Base-by-base conservation (phyloP, 1,140 invertebrate species). In the Drosophila kikkawai region DNA sequence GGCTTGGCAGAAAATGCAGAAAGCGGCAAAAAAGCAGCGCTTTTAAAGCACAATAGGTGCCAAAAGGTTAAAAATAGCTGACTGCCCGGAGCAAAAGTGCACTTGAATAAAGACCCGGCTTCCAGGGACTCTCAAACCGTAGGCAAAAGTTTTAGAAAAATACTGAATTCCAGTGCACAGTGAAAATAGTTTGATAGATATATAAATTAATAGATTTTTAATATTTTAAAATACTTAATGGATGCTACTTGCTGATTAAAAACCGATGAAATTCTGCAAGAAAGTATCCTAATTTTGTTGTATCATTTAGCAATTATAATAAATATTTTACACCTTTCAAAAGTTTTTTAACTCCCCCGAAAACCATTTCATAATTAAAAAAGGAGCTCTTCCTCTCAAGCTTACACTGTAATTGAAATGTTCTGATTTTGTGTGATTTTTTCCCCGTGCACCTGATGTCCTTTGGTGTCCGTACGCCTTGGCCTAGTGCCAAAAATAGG, bases 21-120 rank as follows among this genome's bases (percentile, higher is more conserved):
- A 39, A 56, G 50, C 29, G 51, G 22, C 63, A 51, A 80, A 45
- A 47, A 51, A 29, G 61, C 56, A 69, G 60, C 56, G 63, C 64
- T 74, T 67, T 73, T 58, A 79, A 64, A 79, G 70, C 59, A 88
- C 85, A 87, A 87, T 78, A 79, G 73, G 53, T 80, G 84, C 84
- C 81, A 81, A 88, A 81, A 78, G 73, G 77, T 80, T 80, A 77
- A 80, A 78, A 84, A 84, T 65, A 53, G 77, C 75, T 77, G 81
- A 68, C 61, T 71, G 70, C 69, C 66, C 56, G 47, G 68, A 65
- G 79, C 79, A 61, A 45, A 22, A 63, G 78, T 48, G 79, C 75
- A 82, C 76, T 84, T 79, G 50, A 68, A 55, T 57, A 73, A 61
- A 53, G 59, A 39, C 53, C n/a, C 22, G 7, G 51, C 61, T 77